These are phyloP conservation scores for Dermatemys mawii DNA, from an alignment of 2,113 vertebrate species.

Conservation along the genomic window DNA sequence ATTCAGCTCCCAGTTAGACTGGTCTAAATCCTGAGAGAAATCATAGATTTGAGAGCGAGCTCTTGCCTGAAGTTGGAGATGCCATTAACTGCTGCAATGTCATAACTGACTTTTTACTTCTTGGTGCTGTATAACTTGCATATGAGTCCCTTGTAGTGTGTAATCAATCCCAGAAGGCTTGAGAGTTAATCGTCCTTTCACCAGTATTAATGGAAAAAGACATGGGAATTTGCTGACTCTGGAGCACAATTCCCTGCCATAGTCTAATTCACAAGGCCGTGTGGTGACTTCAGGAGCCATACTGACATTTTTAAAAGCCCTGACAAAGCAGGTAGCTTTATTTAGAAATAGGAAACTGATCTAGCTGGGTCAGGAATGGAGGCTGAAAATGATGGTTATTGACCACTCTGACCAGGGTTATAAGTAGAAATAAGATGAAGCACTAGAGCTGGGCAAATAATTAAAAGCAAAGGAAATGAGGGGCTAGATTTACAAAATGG, in stretches of 20 bases:
- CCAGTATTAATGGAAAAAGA: neutral
- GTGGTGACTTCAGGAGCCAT: neutral
- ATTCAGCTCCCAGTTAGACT: neutral
- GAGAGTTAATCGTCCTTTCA: neutral
- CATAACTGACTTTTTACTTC: neutral
- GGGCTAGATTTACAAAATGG: too few species aligned
- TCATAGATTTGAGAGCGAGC: neutral
- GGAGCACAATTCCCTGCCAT: neutral
- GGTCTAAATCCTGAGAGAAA: neutral
- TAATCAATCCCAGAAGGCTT: fast-evolving
- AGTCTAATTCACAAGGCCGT: neutral
- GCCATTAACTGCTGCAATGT: neutral
- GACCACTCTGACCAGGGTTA: neutral
- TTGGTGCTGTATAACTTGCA: neutral
- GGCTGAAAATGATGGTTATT: neutral
- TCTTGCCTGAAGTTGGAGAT: neutral
- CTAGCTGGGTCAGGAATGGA: neutral
- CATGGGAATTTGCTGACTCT: neutral
- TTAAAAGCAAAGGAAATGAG: too few species aligned
- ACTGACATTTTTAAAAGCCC: neutral
- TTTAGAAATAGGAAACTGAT: neutral
- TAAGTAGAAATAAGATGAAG: neutral
- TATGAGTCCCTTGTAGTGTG: neutral
- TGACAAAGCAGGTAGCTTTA: neutral
- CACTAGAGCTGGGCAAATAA: too few species aligned